A percentile compares a stretch with the other conserved stretches of the same genome.
phyloP scores from a whole-genome alignment of 2,113 vertebrate species.

The Mesembrinibis cayennensis region DNA sequence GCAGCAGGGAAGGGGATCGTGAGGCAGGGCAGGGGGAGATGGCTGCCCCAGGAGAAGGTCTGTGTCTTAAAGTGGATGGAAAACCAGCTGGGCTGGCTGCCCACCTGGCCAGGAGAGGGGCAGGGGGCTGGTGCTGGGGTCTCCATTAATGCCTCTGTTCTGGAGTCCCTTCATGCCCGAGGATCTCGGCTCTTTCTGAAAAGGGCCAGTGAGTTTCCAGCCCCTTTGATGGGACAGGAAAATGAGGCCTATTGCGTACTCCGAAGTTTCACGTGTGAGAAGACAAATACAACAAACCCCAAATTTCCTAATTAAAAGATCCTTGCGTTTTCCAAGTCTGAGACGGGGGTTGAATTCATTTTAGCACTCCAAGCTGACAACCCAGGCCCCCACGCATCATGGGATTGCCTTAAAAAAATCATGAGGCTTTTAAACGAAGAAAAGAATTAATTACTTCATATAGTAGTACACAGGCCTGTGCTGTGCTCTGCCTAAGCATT shows the following conservation, averaged over 20 bases:
- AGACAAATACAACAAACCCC: background rate
- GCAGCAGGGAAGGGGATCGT: background rate
- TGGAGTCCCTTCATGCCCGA: rapidly evolving
- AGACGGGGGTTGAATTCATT: background rate
- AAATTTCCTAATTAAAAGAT: background rate
- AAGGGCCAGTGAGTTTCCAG: background rate
- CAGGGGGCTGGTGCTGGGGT: background rate
- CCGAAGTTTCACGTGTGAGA: background rate
- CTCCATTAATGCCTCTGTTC: background rate
- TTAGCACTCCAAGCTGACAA: background rate
- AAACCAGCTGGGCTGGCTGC: background rate
- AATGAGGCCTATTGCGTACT: rapidly evolving
- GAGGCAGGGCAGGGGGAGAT: background rate
- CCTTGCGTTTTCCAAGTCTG: background rate
- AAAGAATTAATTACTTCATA: background rate
- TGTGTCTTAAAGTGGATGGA: background rate
- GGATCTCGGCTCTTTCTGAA: background rate
- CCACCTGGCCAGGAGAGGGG: background rate
- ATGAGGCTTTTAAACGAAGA: background rate
- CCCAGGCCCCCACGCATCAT: background rate
- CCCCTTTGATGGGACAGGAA: background rate
- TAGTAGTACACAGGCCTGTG: background rate
- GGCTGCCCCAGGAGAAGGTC: background rate
- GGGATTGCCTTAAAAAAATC: background rate
- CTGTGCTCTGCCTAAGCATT: background rate